Evolutionary conservation across 2,113 vertebrate species (phyloP), one percentile per base, ranked within the genome.

Genomic region (Neopipo cinnamomea): DNA sequence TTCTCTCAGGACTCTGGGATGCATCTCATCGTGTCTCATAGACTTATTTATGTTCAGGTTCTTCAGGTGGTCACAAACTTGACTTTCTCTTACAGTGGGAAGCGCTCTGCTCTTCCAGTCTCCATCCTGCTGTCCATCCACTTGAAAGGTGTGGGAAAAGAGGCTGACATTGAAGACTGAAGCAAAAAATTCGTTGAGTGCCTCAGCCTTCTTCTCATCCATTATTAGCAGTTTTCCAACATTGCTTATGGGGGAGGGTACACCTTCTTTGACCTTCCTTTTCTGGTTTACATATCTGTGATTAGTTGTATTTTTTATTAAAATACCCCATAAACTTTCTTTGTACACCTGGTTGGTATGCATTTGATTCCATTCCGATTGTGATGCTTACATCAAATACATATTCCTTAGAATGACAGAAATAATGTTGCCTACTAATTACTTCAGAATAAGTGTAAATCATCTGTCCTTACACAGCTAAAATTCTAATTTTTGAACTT

Each of bases 301-400:
- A 53, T n/a, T 59, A 46, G 12, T 22, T 47, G n/a, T 37, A 41
- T 41, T 56, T 76, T 68, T 30, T 21, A 21, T 37, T 23, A 28
- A 62, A 46, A 59, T 58, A 21, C 1, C 0, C 2, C 11, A 2
- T 1, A 20, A 50, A 19, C 4, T 9, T 23, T 30, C 23, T 76
- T 63, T 65, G 17, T 84, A 28, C 1, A 31, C 16, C 18, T 89
- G 42, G 8, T 39, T 67, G 13, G 6, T 62, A 63, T 55, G 28
- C 28, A 27, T 73, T 93, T 59, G 17, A 50, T 76, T 73, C 39
- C 65, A 44, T 72, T 84, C 27, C 59, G 33, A 49, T 67, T 76
- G 22, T 79, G 39, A 46, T 63, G 52, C 7, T 89, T 79, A 5
- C 39, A 53, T 70, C 31, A 78, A 67, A 66, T 41, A 31, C 3